Conservation (phyloP, 1,140 invertebrate species). For the Hyphantria cunea region DNA sequence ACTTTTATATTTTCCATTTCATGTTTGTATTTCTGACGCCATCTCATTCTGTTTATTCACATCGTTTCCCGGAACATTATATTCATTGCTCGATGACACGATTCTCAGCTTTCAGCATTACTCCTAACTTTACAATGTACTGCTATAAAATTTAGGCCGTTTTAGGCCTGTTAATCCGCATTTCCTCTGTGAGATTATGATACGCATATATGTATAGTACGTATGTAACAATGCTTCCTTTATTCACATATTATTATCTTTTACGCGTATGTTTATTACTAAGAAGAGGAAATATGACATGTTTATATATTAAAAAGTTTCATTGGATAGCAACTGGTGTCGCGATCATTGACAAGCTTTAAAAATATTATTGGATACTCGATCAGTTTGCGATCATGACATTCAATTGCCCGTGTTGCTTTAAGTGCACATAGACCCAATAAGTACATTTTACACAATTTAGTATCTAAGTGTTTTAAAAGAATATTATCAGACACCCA, state of each 20-base stretch:
- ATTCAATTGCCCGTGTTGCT: too few species aligned
- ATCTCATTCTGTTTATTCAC: not conserved
- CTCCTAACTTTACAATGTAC: slow-evolving; percentile 38
- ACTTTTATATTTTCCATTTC: not conserved
- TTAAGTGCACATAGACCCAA: too few species aligned
- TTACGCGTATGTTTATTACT: not conserved
- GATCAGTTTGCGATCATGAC: too few species aligned
- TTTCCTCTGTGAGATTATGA: slow-evolving; percentile 29
- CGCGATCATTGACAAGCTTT: too few species aligned
- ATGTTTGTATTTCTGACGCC: not conserved
- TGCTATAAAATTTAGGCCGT: slow-evolving; percentile 49
- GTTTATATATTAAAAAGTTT: too few species aligned
- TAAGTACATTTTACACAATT: too few species aligned
- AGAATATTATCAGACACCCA: too few species aligned
- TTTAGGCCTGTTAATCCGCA: slow-evolving; percentile 28
- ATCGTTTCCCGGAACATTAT: slow-evolving; percentile 51
- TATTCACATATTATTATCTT: too few species aligned
- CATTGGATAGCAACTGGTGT: too few species aligned
- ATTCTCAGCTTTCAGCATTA: slow-evolving; percentile 57
- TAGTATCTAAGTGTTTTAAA: too few species aligned
- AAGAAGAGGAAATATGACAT: not conserved
- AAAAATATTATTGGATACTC: too few species aligned
- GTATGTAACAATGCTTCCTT: not conserved
- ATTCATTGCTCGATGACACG: slow-evolving; percentile 44
- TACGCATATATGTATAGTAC: slow-evolving; percentile 15